Base-by-base conservation (phyloP, 2,888 invertebrate genomes). In the Masnerella sp. region DNA sequence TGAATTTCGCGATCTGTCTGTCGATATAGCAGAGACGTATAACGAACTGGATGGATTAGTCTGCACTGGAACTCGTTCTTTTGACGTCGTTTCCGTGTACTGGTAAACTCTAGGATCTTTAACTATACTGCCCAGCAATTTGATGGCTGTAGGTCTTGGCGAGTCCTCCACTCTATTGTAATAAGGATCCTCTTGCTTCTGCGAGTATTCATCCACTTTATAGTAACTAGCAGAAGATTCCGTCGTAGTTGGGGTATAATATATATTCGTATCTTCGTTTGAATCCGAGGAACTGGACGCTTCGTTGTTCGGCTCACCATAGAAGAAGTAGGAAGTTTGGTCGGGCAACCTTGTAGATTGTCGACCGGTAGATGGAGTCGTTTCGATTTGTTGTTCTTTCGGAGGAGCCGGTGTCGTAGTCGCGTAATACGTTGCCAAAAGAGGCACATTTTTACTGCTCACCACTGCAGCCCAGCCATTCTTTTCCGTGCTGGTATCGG, bases 241-340 rank as follows among this genome's bases (percentile, higher is more conserved):
- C 4, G 82, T 84, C 3, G 82, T 84, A 2, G 83, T 82, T 17
- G 79, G 51, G 2, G 64, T 76, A 61, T 80, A 84, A 30, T 80
- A 82, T 28, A 76, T 45, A 14, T 52, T 68, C 0, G 42, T 8
- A 0, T 64, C 34, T 4, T 28, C 30, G 11, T 49, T 52, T 0
- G 70, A 51, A 3, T 3, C 52, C 9, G 59, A 11, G 0, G 68
- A 34, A 42, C 49, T 65, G 1, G 77, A 76, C 4, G 69, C 52
- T 28, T 81, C 82, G 17, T 83, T 82, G 45, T 70, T 82, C 0
- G 86, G 82, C 81, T 93, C 93, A 72, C 93, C 92, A 78, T 92
- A 93, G 81, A 92, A 93, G 80, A 90, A 93, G 85, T 91, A 93
- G 5, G 92, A 92, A 0, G 91, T 90, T 22, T 83, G 85, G 18